Conservation (phyloP, 2,888 invertebrate species). For the Pollenia angustigena region DNA sequence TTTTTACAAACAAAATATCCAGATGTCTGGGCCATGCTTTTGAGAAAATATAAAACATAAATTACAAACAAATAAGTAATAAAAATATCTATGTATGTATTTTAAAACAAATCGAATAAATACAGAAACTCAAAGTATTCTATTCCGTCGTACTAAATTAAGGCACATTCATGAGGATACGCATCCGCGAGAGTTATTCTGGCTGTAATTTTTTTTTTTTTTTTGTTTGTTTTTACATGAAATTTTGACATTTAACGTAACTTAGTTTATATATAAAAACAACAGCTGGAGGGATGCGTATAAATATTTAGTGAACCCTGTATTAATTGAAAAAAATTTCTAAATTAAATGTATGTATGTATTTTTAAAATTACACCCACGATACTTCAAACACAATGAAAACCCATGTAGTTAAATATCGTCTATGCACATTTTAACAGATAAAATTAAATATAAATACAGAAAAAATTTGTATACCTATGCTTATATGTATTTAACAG, state of each 20-base stretch:
- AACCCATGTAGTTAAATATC: constrained; percentile 12
- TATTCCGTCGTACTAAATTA: constrained; percentile 25
- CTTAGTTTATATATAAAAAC: no score
- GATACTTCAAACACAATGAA: neutral
- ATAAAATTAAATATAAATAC: neutral
- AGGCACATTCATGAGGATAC: neutral
- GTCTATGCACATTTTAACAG: constrained; percentile 24
- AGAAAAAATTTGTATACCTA: neutral
- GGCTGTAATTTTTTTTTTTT: no score
- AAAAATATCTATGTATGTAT: neutral
- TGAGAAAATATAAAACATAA: constrained; percentile 83
- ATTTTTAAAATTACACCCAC: neutral
- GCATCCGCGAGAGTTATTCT: no score
- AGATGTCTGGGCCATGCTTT: constrained; percentile 85
- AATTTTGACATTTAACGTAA: no score
- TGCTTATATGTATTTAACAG: constrained; percentile 62
- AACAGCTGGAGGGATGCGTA: no score
- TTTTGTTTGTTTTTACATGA: no score
- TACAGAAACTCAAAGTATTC: constrained; percentile 15
- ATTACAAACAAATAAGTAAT: constrained; percentile 27
- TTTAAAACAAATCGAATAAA: constrained; percentile 6
- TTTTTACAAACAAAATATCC: constrained; percentile 86
- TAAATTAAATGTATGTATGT: neutral
- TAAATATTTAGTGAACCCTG: no score
- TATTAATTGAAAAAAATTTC: constrained; percentile 4